Percentiles rank a stretch among this genome's conserved stretches.
These are phyloP conservation scores for Pipistrellus kuhlii DNA, from an alignment of 2,797 vertebrate genomes.

Conservation along the genomic window DNA sequence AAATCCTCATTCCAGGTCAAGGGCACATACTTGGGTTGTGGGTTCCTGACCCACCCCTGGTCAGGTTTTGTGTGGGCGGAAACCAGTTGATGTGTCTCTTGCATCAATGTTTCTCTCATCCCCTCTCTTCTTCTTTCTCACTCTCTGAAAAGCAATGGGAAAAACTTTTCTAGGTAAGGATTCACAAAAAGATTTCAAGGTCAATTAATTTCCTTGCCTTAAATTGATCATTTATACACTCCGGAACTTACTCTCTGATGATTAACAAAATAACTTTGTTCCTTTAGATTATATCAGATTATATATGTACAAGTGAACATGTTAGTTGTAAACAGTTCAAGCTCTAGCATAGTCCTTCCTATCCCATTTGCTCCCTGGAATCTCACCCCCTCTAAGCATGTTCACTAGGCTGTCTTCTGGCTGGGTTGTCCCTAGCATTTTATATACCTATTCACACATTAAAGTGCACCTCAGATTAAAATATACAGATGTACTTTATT, in stretches of 20 bases:
- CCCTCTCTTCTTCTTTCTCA: too few relatives aligned
- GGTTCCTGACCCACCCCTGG: too few relatives aligned
- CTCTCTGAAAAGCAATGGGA: too few relatives aligned
- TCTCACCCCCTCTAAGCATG: background rate
- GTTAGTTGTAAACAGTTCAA: background rate
- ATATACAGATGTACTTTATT: background rate
- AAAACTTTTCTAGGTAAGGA: too few relatives aligned
- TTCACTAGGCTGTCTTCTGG: background rate
- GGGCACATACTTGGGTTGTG: too few relatives aligned
- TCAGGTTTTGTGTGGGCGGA: too few relatives aligned
- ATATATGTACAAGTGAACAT: background rate
- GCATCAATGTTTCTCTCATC: too few relatives aligned
- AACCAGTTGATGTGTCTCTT: too few relatives aligned
- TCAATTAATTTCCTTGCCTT: background rate
- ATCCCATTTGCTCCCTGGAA: background rate
- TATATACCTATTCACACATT: background rate
- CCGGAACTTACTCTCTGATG: background rate
- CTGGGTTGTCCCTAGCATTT: background rate
- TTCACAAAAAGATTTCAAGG: background rate
- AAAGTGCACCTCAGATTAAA: background rate
- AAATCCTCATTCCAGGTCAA: too few relatives aligned
- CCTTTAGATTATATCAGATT: slow-evolving; percentile 2
- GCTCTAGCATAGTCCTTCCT: background rate
- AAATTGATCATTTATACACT: background rate
- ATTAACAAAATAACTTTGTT: slow-evolving; percentile 30